Conservation (phyloP, 1,140 invertebrate genomes). For the Trichomalopsis sarcophagae region DNA sequence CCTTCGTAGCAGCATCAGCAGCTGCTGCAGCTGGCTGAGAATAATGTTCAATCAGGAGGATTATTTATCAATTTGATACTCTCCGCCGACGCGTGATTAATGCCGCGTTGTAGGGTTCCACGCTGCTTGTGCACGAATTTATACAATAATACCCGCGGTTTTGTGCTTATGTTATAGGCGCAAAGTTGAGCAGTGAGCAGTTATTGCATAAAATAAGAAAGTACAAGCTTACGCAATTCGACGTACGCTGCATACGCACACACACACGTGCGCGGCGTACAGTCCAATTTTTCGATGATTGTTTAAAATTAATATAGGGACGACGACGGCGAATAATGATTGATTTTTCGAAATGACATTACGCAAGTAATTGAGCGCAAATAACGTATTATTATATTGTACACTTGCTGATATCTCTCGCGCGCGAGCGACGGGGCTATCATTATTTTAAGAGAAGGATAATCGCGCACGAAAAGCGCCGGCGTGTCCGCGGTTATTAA, state of each 20-base stretch:
- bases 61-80: constrained; percentile 24
- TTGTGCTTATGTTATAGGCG: background rate
- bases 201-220: constrained; percentile 11
- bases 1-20: background rate
- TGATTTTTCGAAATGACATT: constrained; percentile 17
- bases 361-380: constrained; percentile 1
- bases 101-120: background rate
- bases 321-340: constrained; percentile 7
- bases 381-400: constrained; percentile 27
- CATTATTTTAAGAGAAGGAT: background rate
- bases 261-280: background rate
- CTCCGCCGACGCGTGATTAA: background rate
- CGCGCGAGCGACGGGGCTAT: background rate
- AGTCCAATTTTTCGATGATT: background rate
- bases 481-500: background rate
- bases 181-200: constrained; percentile 3
- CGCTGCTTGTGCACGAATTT: background rate
- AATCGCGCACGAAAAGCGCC: background rate
- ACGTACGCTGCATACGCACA: too few relatives aligned
- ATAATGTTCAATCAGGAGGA: background rate
- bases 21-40: background rate
- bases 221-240: background rate
- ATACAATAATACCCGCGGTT: background rate
- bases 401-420: constrained; percentile 4
- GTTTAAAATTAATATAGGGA: constrained; percentile 17